A percentile compares a stretch with the other conserved stretches of the same genome.
Evolutionary conservation across 2,113 vertebrate genomes (phyloP).

Genomic region (Condylura cristata): DNA sequence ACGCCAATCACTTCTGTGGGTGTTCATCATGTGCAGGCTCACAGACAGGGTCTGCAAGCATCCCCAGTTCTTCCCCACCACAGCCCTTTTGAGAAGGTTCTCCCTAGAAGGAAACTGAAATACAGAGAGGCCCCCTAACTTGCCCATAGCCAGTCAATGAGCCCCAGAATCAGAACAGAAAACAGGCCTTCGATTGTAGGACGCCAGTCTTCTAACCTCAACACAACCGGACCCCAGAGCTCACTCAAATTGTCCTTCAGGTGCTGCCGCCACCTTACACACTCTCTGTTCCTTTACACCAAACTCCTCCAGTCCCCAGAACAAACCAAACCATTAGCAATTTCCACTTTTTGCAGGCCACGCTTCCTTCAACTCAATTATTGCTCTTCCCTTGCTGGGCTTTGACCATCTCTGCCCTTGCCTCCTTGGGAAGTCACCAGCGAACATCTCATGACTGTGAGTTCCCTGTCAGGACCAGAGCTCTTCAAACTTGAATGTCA

Average conservation of each 20-base stretch:
- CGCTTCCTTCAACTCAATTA: neutral
- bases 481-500: neutral
- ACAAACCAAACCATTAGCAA: neutral
- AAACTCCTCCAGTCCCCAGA: neutral
- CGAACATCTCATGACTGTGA: neutral
- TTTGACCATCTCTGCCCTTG: neutral
- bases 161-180: neutral
- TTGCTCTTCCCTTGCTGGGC: neutral
- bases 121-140: neutral
- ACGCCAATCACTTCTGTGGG: too few relatives aligned
- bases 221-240: neutral
- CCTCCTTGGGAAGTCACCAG: neutral
- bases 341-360: neutral
- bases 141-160: fast-evolving
- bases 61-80: neutral
- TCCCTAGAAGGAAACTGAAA: neutral
- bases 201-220: neutral
- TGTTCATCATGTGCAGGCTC: neutral
- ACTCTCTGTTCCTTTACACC: neutral
- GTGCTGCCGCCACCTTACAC: too few relatives aligned
- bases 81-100: neutral
- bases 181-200: neutral
- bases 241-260: neutral
- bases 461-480: neutral
- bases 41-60: too few relatives aligned